Percentiles rank a stretch among this genome's conserved stretches.
phyloP scores from a whole-genome alignment of 2,113 vertebrate species.

The Chaetops frenatus region DNA sequence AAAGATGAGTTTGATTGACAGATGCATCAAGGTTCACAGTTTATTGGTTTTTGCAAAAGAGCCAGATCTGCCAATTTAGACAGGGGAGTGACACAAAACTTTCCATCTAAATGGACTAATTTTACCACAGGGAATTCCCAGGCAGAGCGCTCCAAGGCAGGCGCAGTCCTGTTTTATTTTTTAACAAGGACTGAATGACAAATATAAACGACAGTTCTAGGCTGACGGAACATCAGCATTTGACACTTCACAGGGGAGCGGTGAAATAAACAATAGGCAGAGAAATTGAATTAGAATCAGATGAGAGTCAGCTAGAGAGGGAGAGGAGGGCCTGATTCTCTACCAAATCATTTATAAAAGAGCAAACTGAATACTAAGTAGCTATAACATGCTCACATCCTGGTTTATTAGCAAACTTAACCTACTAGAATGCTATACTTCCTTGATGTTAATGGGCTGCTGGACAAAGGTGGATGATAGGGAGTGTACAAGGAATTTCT shows the following conservation, averaged over 20 bases:
- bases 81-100: slow-evolving; percentile 92
- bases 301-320: slow-evolving; percentile 63
- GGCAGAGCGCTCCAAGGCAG: slow-evolving; percentile 77
- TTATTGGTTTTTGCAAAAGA: slow-evolving; percentile 91
- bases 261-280: slow-evolving; percentile 86
- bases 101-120: slow-evolving; percentile 93
- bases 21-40: slow-evolving; percentile 90
- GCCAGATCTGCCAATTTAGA: slow-evolving; percentile 94
- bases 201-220: slow-evolving; percentile 85
- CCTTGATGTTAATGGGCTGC: background rate
- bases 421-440: background rate
- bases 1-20: slow-evolving; percentile 88
- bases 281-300: slow-evolving; percentile 85
- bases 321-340: slow-evolving; percentile 31
- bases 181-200: slow-evolving; percentile 92
- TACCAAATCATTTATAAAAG: slow-evolving; percentile 35
- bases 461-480: background rate
- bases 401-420: slow-evolving; percentile 9
- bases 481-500: background rate
- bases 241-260: slow-evolving; percentile 87
- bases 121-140: slow-evolving; percentile 90
- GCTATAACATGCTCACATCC: background rate
- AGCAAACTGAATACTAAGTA: slow-evolving; percentile 45
- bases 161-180: slow-evolving; percentile 77
- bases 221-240: slow-evolving; percentile 85